Conservation (phyloP, 2,797 vertebrate species). For the Falco concolor region DNA sequence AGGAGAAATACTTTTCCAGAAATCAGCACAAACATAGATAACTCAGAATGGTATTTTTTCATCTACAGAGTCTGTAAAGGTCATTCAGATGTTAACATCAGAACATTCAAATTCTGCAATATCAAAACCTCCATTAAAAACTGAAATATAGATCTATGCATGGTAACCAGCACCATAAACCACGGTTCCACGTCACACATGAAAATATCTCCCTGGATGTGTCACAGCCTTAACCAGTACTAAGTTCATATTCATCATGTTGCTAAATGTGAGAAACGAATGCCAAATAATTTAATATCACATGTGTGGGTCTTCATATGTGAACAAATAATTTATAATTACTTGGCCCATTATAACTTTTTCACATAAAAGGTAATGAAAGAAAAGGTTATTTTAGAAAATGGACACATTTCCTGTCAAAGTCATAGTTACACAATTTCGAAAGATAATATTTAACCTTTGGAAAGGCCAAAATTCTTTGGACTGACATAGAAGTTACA, state of each 20-base stretch:
- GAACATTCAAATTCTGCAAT: neutral
- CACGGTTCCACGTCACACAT: neutral
- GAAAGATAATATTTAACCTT: conserved; percentile 60
- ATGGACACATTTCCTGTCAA: conserved; percentile 18
- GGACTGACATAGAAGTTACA: conserved; percentile 20
- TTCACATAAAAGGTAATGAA: neutral
- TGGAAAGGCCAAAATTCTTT: conserved; percentile 51
- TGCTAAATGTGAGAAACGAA: neutral
- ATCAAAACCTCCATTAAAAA: neutral
- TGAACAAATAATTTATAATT: neutral
- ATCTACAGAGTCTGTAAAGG: neutral
- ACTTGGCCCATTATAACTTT: neutral
- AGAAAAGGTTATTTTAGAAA: conserved; percentile 9
- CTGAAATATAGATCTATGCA: accelerated
- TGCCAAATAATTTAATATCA: neutral
- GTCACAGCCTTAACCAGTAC: neutral
- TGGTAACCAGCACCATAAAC: accelerated
- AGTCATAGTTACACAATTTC: conserved; percentile 36
- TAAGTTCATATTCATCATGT: neutral
- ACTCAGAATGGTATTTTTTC: neutral
- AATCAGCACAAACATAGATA: neutral
- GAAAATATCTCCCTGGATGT: neutral
- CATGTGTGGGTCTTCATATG: neutral
- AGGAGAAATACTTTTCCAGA: neutral
- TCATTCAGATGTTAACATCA: neutral